Conservation (phyloP, 1,140 invertebrate genomes). For the Aphelinus certus region DNA sequence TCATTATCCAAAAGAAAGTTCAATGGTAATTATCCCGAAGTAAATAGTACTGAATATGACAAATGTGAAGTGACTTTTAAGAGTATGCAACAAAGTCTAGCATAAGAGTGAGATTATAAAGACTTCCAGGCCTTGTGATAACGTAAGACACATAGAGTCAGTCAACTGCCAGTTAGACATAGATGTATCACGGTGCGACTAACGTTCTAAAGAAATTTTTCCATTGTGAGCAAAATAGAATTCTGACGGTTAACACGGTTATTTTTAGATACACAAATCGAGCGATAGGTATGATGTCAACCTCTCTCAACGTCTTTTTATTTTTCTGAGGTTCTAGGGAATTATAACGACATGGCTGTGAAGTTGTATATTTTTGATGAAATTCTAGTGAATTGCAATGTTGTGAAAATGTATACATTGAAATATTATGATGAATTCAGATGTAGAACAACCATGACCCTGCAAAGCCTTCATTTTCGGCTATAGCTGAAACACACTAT, state of each 20-base stretch:
- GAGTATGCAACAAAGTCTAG: slow-evolving; percentile 42
- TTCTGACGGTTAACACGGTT: no score
- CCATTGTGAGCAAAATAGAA: slow-evolving; percentile 54
- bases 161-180: slow-evolving; percentile 55
- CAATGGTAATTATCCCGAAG: no score
- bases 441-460: slow-evolving; percentile 58
- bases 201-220: slow-evolving; percentile 47
- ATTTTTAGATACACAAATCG: no score
- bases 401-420: slow-evolving; percentile 47
- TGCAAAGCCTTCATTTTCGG: slow-evolving; percentile 61
- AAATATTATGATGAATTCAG: slow-evolving; percentile 44
- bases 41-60: no score
- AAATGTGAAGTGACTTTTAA: no score
- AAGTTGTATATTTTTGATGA: no score
- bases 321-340: no score
- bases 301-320: no score
- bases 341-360: no score
- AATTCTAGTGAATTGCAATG: slow-evolving; percentile 36
- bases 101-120: slow-evolving; percentile 45
- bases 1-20: no score
- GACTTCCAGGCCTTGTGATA: slow-evolving; percentile 58
- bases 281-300: no score
- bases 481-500: slow-evolving; percentile 63
- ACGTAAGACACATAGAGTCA: slow-evolving; percentile 60
- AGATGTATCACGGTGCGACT: slow-evolving; percentile 20